Base-by-base conservation (phyloP, 2,113 vertebrate species). In the Pelecanus crispus region DNA sequence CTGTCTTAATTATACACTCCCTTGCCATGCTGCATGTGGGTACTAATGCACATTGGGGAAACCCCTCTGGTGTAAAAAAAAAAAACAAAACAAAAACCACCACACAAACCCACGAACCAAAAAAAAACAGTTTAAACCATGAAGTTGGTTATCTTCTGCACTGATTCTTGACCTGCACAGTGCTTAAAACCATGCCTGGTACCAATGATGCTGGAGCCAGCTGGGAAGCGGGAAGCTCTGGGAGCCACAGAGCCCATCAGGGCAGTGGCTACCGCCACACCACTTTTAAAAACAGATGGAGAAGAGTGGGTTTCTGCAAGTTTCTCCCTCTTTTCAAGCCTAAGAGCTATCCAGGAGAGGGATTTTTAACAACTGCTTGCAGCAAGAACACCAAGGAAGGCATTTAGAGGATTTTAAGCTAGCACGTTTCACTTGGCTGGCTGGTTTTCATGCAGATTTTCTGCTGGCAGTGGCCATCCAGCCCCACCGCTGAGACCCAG, bases 11-110 rank as follows among this genome's bases (percentile, higher is more conserved):
- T 5, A 21, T 1, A 34, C 25, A 2, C 5, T n/a, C 13, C 8
- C n/a, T 32, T 4, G 3, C 73, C 0, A 0, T 8, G 52, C 28
- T 34, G 10, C 10, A 5, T 0, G 6, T 22, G 26, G 56, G 47
- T 28, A 9, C 11, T 9, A 31, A 49, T 0, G 34, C 11, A 20
- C 1, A 0, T 18, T 31, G 29, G 49, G 38, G 6, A 72, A 89
- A 55, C 1, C 10, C 31, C 6, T 29, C 32, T 13, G 10, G 19
- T 1, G 11, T 13, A 8, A 29, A 74, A 45, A 15, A 49, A 25
- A 2, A 56, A 34, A n/a, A n/a, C 47, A 49, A 53, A 53, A 31
- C 17, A 17, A n/a, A n/a, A n/a, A n/a, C n/a, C n/a, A n/a, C n/a
- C n/a, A n/a, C n/a, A n/a, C n/a, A 25, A 75, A n/a, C 44, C 44